These are phyloP conservation scores for Galleria mellonella DNA, from an alignment of 1,140 invertebrate genomes.

Conservation along the genomic window DNA sequence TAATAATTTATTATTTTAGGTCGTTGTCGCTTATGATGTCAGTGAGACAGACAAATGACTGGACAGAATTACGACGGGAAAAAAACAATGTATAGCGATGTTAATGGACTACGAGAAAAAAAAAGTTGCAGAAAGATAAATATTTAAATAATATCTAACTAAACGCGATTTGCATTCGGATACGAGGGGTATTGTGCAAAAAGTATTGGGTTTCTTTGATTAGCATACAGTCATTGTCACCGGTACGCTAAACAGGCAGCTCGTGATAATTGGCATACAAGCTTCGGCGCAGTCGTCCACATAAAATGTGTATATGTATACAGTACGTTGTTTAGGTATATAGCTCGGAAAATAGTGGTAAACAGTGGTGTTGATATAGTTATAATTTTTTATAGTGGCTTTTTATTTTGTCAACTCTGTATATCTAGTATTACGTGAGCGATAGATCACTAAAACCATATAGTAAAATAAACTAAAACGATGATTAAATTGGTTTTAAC, in stretches of 20 bases:
- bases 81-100: conserved; percentile 57
- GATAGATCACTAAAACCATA: too few relatives aligned
- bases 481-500: too few relatives aligned
- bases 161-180: conserved; percentile 37
- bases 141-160: conserved; percentile 14
- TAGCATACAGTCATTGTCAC: conserved; percentile 59
- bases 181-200: conserved; percentile 12
- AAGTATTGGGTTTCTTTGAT: conserved; percentile 20
- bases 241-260: conserved; percentile 38
- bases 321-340: background rate
- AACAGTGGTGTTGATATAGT: too few relatives aligned
- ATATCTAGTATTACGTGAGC: too few relatives aligned
- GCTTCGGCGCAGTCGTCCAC: background rate
- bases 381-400: too few relatives aligned
- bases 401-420: too few relatives aligned
- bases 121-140: conserved; percentile 46
- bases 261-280: conserved; percentile 46
- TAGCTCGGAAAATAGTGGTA: too few relatives aligned
- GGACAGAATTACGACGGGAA: conserved; percentile 34
- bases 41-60: conserved; percentile 51
- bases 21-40: conserved; percentile 65
- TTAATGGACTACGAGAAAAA: conserved; percentile 41
- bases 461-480: too few relatives aligned
- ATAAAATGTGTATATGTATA: background rate
- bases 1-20: conserved; percentile 64